Conservation (phyloP, 2,888 invertebrate genomes). For the Nymphalis polychloros region DNA sequence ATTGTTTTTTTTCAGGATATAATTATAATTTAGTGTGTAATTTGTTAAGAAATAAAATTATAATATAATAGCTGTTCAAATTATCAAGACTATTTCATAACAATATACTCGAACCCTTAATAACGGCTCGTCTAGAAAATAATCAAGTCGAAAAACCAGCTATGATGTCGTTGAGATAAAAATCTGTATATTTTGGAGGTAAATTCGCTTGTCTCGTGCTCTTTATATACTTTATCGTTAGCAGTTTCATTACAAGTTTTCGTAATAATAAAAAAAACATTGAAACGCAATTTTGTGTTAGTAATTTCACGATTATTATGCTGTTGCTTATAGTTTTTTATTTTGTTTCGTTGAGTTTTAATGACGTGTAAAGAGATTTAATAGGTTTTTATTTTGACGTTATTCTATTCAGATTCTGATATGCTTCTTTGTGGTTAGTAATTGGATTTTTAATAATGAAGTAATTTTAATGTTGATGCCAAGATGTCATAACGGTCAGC, state of each 20-base stretch:
- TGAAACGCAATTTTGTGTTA: slow-evolving; percentile 5
- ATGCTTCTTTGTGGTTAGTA: no score
- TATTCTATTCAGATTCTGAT: no score
- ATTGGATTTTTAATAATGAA: no score
- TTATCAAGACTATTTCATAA: not conserved
- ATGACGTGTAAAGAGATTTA: not conserved
- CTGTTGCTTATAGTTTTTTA: no score
- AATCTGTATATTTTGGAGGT: slow-evolving; percentile 57
- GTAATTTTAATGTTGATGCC: no score
- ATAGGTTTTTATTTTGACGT: not conserved
- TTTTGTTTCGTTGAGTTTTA: no score
- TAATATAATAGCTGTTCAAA: not conserved
- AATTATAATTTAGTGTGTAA: no score
- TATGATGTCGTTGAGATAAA: slow-evolving; percentile 60
- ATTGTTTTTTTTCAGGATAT: no score
- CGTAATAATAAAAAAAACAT: slow-evolving; percentile 15
- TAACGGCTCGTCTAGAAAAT: slow-evolving; percentile 36
- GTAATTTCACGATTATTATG: not conserved
- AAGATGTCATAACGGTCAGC: no score
- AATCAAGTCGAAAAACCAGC: slow-evolving; percentile 57
- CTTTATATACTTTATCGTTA: slow-evolving; percentile 57
- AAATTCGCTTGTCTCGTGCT: slow-evolving; percentile 54
- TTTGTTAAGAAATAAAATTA: not conserved
- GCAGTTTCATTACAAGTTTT: slow-evolving; percentile 42
- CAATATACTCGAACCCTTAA: slow-evolving; percentile 14